These are phyloP conservation scores for Marronus borbonicus DNA, from an alignment of 2,888 invertebrate species.

Conservation along the genomic window DNA sequence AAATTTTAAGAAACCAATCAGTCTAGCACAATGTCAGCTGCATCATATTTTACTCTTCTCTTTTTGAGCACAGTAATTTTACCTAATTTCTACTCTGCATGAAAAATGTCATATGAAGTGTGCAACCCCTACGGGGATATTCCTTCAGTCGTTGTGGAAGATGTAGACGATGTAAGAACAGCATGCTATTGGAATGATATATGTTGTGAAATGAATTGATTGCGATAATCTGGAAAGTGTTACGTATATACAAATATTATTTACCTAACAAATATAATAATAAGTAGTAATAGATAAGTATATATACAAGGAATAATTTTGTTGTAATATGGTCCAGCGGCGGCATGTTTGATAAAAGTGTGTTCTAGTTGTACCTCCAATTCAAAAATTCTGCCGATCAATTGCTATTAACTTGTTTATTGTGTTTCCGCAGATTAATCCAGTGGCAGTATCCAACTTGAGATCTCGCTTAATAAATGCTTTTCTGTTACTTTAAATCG, in stretches of 20 bases:
- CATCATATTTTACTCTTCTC: constrained; percentile 45
- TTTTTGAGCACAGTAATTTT: constrained; percentile 31
- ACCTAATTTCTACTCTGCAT: constrained; percentile 20
- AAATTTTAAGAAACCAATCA: constrained; percentile 19
- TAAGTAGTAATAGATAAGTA: too few relatives aligned
- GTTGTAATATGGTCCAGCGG: too few relatives aligned
- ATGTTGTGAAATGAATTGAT: not conserved
- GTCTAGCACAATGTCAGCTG: not conserved
- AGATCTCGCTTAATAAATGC: too few relatives aligned
- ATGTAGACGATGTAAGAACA: constrained; percentile 62
- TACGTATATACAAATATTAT: not conserved
- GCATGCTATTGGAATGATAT: constrained; percentile 7
- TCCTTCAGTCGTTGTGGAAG: constrained; percentile 65
- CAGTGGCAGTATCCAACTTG: too few relatives aligned
- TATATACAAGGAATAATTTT: too few relatives aligned
- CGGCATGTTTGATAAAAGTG: too few relatives aligned
- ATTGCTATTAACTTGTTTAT: too few relatives aligned
- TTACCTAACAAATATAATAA: too few relatives aligned
- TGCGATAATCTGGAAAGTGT: constrained; percentile 11
- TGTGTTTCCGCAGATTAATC: too few relatives aligned
- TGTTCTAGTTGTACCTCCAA: too few relatives aligned
- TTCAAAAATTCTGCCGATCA: too few relatives aligned
- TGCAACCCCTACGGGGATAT: constrained; percentile 52
- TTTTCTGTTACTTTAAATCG: too few relatives aligned
- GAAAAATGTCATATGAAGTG: constrained; percentile 35